Conservation (phyloP, 2,113 vertebrate genomes). For the Balaeniceps rex region DNA sequence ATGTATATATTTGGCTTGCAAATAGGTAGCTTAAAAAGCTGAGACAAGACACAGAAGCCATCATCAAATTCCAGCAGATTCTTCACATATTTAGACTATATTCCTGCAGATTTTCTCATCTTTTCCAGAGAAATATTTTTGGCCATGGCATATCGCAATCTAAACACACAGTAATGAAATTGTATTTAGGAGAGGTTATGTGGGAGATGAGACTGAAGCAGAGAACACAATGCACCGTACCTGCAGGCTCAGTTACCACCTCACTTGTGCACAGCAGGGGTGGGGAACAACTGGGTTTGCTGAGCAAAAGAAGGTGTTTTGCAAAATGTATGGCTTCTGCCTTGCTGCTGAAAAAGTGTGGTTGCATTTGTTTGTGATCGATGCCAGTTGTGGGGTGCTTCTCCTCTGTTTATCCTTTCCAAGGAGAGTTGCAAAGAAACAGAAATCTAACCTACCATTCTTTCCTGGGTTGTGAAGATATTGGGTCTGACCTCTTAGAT, state of each 20-base stretch:
- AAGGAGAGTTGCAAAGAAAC: neutral
- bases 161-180: neutral
- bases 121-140: neutral
- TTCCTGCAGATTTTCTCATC: neutral
- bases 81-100: neutral
- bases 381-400: neutral
- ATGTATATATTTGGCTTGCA: conserved; percentile 66
- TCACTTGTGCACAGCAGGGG: neutral
- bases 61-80: conserved; percentile 31
- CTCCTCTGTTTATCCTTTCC: neutral
- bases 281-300: neutral
- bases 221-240: neutral
- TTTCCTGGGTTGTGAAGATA: neutral
- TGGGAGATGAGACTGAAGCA: neutral
- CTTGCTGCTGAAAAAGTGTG: neutral
- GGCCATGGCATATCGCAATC: neutral
- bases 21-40: conserved; percentile 47
- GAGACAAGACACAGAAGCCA: conserved; percentile 2
- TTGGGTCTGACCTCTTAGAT: neutral
- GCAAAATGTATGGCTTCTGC: neutral
- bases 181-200: neutral
- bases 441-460: neutral
- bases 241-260: neutral
- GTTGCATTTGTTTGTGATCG: neutral
- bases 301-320: neutral